Evolutionary conservation across 2,797 vertebrate species (phyloP).

Genomic region (Odontamblyopus lacepedii): DNA sequence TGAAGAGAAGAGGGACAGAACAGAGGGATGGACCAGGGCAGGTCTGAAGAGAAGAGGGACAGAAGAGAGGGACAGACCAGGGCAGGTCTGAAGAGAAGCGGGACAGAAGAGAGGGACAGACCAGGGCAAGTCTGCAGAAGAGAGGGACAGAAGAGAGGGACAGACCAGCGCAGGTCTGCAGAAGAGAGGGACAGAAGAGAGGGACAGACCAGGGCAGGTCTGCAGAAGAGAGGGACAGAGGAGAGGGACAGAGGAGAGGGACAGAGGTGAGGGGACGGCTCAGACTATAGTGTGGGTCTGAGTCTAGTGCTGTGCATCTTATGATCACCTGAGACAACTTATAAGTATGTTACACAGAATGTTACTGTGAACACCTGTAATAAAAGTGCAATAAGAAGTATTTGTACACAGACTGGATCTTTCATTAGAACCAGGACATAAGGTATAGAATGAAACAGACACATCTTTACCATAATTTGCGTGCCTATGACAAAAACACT

Average conservation of each 20-base stretch:
- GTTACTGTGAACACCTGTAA: not conserved
- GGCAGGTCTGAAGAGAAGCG: slow-evolving; percentile 51
- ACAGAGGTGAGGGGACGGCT: slow-evolving; percentile 28
- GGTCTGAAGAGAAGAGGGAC: no score
- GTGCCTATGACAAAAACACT: slow-evolving; percentile 66
- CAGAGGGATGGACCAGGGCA: slow-evolving; percentile 26
- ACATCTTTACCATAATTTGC: slow-evolving; percentile 70
- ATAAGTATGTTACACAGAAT: not conserved
- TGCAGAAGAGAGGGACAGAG: slow-evolving; percentile 37
- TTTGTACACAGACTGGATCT: slow-evolving; percentile 41
- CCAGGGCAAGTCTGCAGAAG: slow-evolving; percentile 44
- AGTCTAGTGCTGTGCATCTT: slow-evolving; percentile 58
- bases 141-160: slow-evolving; percentile 33
- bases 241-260: slow-evolving; percentile 30
- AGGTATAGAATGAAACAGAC: slow-evolving; percentile 64
- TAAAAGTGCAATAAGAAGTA: not conserved
- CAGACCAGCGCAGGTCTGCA: no score
- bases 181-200: no score
- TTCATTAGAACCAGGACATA: slow-evolving; percentile 50
- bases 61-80: slow-evolving; percentile 39
- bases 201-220: no score
- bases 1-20: slow-evolving; percentile 48
- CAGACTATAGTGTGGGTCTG: slow-evolving; percentile 70
- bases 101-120: no score
- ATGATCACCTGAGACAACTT: not conserved